Base-by-base conservation (phyloP, 2,797 vertebrate species). In the Rhinichthys osculus region DNA sequence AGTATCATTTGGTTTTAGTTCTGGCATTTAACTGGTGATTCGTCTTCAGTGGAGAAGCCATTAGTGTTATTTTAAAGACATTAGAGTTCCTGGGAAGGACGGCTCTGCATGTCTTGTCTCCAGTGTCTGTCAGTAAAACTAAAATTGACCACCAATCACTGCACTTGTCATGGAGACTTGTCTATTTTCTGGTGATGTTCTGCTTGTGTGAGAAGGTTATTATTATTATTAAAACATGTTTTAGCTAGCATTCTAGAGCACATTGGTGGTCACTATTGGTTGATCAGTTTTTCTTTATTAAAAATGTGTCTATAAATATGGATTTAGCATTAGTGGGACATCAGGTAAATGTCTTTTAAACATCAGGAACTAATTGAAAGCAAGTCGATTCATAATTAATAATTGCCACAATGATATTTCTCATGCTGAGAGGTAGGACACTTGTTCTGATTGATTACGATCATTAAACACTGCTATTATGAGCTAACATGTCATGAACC, bases 61-160 rank as follows among this genome's bases (percentile, higher is more conserved):
- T 47, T 44, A 76, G 30, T 47, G 70, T 83, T 83, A 44, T 73
- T 73, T 62, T 47, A 73, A 74, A 69, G 71, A 79, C 70, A 71
- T 35, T 73, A 54, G 30, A 59, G 70, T 59, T 85, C 27, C 30
- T 38, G 30, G 83, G 85, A 73, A 33, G 30, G 47, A 76, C 64
- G 16, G 76, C 52, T 33, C 33, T 57, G 17, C 54, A 38, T 76
- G 70, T 66, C 84, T 77, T 35, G 66, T 33, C 67, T 90, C 83
- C 70, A 66, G 69, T 87, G 83, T 86, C 80, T 40, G 85, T 72
- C 33, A 66, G 77, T 88, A 85, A 89, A 91, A 91, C 66, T 69
- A 11, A 90, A 88, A 83, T 88, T 88, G 62, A 44, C 50, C 81
- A 85, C 82, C 72, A 87, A 82, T 87, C 80, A 66, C 64, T 33